phyloP scores from a whole-genome alignment of 2,888 invertebrate genomes.

The Pandemis heparana region DNA sequence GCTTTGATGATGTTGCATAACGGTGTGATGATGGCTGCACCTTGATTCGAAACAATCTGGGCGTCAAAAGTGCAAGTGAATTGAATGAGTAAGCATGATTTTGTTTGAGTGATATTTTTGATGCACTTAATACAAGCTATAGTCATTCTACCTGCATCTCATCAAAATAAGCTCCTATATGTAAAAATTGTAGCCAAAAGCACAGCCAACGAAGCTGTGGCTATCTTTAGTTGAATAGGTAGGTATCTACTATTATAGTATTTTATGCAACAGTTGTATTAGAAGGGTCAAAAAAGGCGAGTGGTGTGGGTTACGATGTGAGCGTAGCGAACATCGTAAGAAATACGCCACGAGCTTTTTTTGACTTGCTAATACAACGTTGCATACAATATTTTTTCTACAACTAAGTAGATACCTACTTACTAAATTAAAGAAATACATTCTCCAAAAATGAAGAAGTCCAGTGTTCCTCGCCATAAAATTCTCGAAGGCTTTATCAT shows the following conservation, averaged over 20 bases:
- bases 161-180: not conserved
- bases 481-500: too few species aligned
- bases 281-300: too few species aligned
- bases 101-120: slow-evolving; percentile 21
- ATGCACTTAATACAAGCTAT: not conserved
- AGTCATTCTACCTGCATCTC: not conserved
- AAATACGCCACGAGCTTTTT: too few species aligned
- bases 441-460: too few species aligned
- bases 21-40: slow-evolving; percentile 50
- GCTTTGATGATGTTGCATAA: slow-evolving; percentile 46
- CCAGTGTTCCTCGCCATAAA: too few species aligned
- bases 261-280: too few species aligned
- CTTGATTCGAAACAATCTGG: slow-evolving; percentile 42
- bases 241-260: not conserved
- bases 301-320: too few species aligned
- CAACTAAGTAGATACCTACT: too few species aligned
- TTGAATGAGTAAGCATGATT: slow-evolving; percentile 50
- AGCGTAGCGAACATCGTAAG: too few species aligned
- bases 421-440: too few species aligned
- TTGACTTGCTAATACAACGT: too few species aligned
- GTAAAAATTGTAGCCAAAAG: not conserved
- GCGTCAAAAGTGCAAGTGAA: slow-evolving; percentile 53
- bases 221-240: not conserved
- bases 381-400: too few species aligned
- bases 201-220: not conserved